Evolutionary conservation across 1,140 invertebrate genomes (phyloP), one percentile per base, ranked within the genome.

Genomic region (Euwallacea fornicatus): DNA sequence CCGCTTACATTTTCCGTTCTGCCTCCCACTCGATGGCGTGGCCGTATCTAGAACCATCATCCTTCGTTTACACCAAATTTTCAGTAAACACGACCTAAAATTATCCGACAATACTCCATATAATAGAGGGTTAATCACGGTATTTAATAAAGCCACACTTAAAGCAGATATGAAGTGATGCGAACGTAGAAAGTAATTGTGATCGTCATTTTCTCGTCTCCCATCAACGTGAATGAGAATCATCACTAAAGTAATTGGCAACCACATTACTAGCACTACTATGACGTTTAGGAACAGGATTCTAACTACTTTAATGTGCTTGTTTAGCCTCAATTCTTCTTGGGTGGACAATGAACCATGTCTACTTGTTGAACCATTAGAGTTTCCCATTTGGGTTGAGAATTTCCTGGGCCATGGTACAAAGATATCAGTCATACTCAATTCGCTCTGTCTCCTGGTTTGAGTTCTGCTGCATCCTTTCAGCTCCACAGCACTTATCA

Each of bases 61-160:
- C 54, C 70, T 56, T 43, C 54, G 11, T 9, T 9, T 56, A 11
- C 73, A 74, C 81, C 83, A 84, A 11, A 84, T 75, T 61, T 82
- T 82, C 2, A 78, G 66, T 9, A 85, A 80, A 76, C 86, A 86
- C 62, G 86, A 83, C 74, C 90, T 83, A 80, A 93, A 93, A 77
- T 89, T 91, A 69, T 90, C 90, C 7, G 90, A 91, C 76, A 92
- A 86, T 66, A 92, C 86, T 58, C 91, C 91, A 77, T 93, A 93
- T 11, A 93, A 85, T 11, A 94, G 81, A 1, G 92, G 92, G 83
- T 93, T 94, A 56, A 92, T 88, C 73, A 91, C 88, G 7, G 89
- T 90, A 77, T 91, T 92, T 11, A 89, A 80, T 64, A 90, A 86
- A 4, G 88, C 89, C 0, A 89, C 79, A 8, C 87, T 79, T 42